A percentile compares a stretch with the other conserved stretches of the same genome.
These are phyloP conservation scores for Drosophila longiperda DNA, from an alignment of 2,888 invertebrate species.

Conservation along the genomic window DNA sequence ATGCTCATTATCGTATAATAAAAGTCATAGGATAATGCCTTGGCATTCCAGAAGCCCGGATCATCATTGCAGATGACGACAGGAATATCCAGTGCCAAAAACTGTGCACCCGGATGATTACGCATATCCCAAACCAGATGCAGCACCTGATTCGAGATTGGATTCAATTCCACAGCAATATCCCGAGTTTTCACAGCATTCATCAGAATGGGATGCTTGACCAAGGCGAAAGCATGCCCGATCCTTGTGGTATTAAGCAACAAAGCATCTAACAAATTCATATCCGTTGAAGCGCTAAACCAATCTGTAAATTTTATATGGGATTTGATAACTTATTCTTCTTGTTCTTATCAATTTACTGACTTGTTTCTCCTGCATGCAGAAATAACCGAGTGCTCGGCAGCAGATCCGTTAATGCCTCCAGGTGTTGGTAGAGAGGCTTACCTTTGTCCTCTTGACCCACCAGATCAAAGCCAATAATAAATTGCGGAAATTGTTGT, in stretches of 20 bases:
- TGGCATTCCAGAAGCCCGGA: slow-evolving; percentile 88
- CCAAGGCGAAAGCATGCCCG: slow-evolving; percentile 84
- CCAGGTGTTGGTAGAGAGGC: slow-evolving; percentile 84
- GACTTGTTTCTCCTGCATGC: slow-evolving; percentile 89
- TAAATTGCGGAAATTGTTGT: slow-evolving; percentile 85
- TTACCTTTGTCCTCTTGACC: slow-evolving; percentile 88
- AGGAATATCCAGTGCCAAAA: slow-evolving; percentile 87
- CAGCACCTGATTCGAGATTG: slow-evolving; percentile 85
- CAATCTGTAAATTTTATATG: slow-evolving; percentile 84
- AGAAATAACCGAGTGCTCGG: slow-evolving; percentile 86
- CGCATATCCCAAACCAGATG: slow-evolving; percentile 87
- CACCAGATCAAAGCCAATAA: slow-evolving; percentile 89
- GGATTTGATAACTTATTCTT: too few relatives aligned
- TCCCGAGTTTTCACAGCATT: slow-evolving; percentile 80
- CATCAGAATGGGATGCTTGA: slow-evolving; percentile 84
- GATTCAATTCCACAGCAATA: slow-evolving; percentile 84
- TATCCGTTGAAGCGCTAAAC: slow-evolving; percentile 86
- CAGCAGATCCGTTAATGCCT: slow-evolving; percentile 71
- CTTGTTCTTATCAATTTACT: slow-evolving; percentile 3
- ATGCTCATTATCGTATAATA: slow-evolving; percentile 89
- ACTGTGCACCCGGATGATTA: slow-evolving; percentile 87
- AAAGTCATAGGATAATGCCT: slow-evolving; percentile 88
- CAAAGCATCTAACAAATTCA: slow-evolving; percentile 86
- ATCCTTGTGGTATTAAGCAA: slow-evolving; percentile 84
- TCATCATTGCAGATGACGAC: slow-evolving; percentile 88